Evolutionary conservation across 2,888 invertebrate genomes (phyloP).

Genomic region (Rhingia rostrata): DNA sequence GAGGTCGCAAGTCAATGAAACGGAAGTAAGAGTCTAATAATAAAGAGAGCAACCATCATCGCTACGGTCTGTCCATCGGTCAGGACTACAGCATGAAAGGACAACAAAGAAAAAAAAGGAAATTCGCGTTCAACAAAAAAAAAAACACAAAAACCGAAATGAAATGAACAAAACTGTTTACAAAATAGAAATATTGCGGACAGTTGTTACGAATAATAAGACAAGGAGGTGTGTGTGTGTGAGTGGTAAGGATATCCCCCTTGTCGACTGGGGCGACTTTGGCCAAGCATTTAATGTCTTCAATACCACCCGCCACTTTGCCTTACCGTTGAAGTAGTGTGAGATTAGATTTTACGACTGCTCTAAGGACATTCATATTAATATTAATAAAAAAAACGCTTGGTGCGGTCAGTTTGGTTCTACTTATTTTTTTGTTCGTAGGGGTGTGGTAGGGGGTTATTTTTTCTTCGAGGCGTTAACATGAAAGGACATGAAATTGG

Average conservation of each 20-base stretch:
- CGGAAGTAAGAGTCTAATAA: conserved; percentile 63
- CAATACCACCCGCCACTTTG: conserved; percentile 31
- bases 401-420: conserved; percentile 47
- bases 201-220: conserved; percentile 15
- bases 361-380: conserved; percentile 56
- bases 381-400: conserved; percentile 68
- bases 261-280: conserved; percentile 19
- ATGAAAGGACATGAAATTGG: conserved; percentile 46
- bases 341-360: conserved; percentile 52
- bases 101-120: conserved; percentile 2
- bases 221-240: too few species aligned
- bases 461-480: conserved; percentile 35
- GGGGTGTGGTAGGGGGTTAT: neutral
- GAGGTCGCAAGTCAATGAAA: conserved; percentile 68
- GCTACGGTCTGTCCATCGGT: conserved; percentile 14
- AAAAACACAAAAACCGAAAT: conserved; percentile 8
- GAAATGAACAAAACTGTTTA: conserved; percentile 29
- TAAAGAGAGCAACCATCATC: conserved; percentile 33
- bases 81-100: conserved; percentile 13
- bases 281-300: conserved; percentile 58
- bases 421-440: conserved; percentile 22
- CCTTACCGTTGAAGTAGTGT: conserved; percentile 6
- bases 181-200: conserved; percentile 49
- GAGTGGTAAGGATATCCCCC: neutral
- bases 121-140: conserved; percentile 23